Conservation (phyloP, 1,140 invertebrate genomes). For the Steinernema khuongi region DNA sequence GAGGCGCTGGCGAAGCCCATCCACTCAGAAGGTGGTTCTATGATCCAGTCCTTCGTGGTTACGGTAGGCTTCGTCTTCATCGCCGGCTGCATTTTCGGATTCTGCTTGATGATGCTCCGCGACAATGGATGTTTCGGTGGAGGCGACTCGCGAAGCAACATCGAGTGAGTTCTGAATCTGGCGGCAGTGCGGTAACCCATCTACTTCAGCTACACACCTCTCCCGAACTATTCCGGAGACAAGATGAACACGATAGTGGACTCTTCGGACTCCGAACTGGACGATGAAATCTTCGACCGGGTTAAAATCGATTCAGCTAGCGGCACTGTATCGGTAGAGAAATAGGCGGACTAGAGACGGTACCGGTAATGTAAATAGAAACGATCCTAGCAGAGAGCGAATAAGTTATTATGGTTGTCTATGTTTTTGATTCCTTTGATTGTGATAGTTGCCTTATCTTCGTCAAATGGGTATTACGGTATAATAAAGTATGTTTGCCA, state of each 20-base stretch:
- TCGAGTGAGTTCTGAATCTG: background rate
- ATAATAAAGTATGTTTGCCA: too few species aligned
- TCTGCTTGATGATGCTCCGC: background rate
- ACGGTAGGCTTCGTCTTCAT: background rate
- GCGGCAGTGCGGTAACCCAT: background rate
- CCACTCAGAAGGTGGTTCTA: background rate
- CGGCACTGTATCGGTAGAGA: background rate
- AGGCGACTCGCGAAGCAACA: slow-evolving; percentile 10
- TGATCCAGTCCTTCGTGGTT: background rate
- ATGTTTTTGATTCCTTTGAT: background rate
- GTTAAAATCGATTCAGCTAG: background rate
- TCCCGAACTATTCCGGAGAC: slow-evolving; percentile 30
- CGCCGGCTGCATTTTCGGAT: slow-evolving; percentile 15
- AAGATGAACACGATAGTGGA: background rate
- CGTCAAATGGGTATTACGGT: slow-evolving; percentile 11
- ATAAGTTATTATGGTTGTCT: background rate
- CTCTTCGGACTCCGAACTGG: background rate
- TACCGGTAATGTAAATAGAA: slow-evolving; percentile 11
- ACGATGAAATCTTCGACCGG: slow-evolving; percentile 3
- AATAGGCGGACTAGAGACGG: background rate
- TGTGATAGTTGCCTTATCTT: slow-evolving; percentile 10
- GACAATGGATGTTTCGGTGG: slow-evolving; percentile 18
- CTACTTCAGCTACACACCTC: slow-evolving; percentile 33
- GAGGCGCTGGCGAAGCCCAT: slow-evolving; percentile 4
- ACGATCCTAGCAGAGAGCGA: background rate